Conservation (phyloP, 2,888 invertebrate species). For the Agrochola lota region DNA sequence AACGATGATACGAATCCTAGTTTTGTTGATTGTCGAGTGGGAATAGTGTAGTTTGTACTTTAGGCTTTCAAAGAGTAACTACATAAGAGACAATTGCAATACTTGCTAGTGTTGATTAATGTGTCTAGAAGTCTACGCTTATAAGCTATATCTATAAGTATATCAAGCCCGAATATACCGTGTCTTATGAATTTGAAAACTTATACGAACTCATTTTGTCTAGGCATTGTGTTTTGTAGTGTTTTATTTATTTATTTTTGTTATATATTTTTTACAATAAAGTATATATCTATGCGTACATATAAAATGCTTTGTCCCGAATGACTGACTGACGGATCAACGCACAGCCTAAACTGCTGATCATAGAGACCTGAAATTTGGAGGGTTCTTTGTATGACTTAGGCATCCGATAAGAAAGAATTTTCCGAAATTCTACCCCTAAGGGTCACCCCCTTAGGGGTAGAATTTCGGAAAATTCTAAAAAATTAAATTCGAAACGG, state of each 20-base stretch:
- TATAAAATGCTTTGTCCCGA: no score
- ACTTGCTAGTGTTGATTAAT: slow-evolving; percentile 6
- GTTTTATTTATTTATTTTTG: not conserved
- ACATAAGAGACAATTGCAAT: slow-evolving; percentile 3
- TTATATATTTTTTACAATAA: not conserved
- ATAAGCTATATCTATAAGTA: not conserved
- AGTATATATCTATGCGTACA: no score
- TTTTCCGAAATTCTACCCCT: no score
- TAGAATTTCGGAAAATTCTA: no score
- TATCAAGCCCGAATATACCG: not conserved
- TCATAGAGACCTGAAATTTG: no score
- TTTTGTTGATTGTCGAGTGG: not conserved
- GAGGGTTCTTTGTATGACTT: no score
- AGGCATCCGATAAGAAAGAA: no score
- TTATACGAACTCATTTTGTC: no score
- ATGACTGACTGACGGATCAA: no score
- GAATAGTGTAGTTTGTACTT: not conserved
- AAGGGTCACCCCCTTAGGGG: no score
- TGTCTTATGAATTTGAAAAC: not conserved
- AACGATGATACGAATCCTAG: not conserved
- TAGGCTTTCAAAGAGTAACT: slow-evolving; percentile 21
- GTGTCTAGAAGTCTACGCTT: slow-evolving; percentile 30
- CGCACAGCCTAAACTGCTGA: no score
- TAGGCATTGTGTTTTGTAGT: not conserved
- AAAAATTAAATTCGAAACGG: no score